These are phyloP conservation scores for Melanotaenia parkinsoni DNA, from an alignment of 2,797 vertebrate genomes.

Conservation along the genomic window DNA sequence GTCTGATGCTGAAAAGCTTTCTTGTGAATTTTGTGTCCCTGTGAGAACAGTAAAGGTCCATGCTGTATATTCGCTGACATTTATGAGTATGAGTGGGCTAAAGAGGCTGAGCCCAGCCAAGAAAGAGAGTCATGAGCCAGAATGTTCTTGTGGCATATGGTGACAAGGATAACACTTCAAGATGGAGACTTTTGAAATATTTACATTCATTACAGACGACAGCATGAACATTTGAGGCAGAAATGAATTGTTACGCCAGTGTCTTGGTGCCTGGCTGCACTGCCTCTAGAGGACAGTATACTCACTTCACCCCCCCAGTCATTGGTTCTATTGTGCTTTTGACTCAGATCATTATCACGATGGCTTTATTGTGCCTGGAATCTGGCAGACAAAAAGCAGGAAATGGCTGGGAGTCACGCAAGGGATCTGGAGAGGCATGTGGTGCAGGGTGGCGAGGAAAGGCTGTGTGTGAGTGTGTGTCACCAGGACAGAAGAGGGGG, in stretches of 20 bases:
- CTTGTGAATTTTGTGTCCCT: constrained; percentile 72
- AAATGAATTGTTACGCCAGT: constrained; percentile 33
- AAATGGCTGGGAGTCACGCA: constrained; percentile 84
- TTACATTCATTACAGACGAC: constrained; percentile 42
- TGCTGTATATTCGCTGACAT: constrained; percentile 69
- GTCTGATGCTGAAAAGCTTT: constrained; percentile 75
- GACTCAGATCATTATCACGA: constrained; percentile 80
- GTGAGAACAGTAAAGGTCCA: constrained; percentile 68
- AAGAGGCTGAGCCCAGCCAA: constrained; percentile 25
- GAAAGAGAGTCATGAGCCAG: constrained; percentile 43
- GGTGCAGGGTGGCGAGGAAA: constrained; percentile 55
- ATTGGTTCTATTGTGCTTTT: constrained; percentile 79
- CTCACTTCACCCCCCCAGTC: constrained; percentile 68
- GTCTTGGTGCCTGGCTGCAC: constrained; percentile 56
- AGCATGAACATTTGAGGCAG: constrained; percentile 19
- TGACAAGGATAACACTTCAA: constrained; percentile 49
- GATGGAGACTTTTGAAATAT: constrained; percentile 42
- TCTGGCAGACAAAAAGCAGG: constrained; percentile 85
- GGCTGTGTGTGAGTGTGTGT: constrained; percentile 57
- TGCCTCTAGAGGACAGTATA: constrained; percentile 68
- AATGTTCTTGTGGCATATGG: constrained; percentile 43
- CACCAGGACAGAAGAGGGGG: constrained; percentile 45
- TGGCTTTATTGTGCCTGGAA: constrained; percentile 81
- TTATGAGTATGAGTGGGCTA: constrained; percentile 60
- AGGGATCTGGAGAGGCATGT: constrained; percentile 78